Base-by-base conservation (phyloP, 2,113 vertebrate genomes). In the Polyodon spathula region DNA sequence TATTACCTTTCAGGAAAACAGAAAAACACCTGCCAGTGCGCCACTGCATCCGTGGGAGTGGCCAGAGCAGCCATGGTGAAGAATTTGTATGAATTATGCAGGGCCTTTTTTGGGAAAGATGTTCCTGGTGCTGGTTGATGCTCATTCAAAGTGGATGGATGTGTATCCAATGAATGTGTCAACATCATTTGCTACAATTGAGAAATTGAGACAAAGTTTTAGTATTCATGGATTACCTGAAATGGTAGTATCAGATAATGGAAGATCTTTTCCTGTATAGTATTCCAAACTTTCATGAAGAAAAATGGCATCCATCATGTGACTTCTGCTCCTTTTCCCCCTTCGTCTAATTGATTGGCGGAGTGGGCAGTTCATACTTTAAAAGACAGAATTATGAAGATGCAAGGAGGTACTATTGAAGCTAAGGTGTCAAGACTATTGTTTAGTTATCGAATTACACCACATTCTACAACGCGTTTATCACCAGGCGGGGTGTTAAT, bases 291-390 rank as follows among this genome's bases (percentile, higher is more conserved):
- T 1, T 48, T 55, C 27, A 55, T 37, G 16, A 38, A 12, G 2
- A 6, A 60, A 27, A 60, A 60, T 50, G 44, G 58, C 6, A 60
- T 60, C 37, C 15, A 60, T 5, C 58, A 60, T 39, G 44, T 50
- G 3, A 60, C 6, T 4, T 27, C 44, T 37, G 42, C 44, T 7
- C 58, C 58, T 1, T 50, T 27, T n/a, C 58, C 38, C 12, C 58
- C 58, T 6, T 48, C 58, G 1, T 60, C 58, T 4, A 60, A 60
- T 14, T 27, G 58, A 1, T 10, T 42, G 9, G 15, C 58, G 39
- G 42, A 60, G 16, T 1, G 57, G 5, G 57, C 57, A 11, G 57
- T 59, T 7, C 58, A 37, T 8, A 44, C 42, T 4, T 50, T 60
- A 12, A 60, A 60, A 11, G 58, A 60, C 6, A 44, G 58, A 6